Evolutionary conservation across 2,113 vertebrate species (phyloP).

Genomic region (Falco punctatus): DNA sequence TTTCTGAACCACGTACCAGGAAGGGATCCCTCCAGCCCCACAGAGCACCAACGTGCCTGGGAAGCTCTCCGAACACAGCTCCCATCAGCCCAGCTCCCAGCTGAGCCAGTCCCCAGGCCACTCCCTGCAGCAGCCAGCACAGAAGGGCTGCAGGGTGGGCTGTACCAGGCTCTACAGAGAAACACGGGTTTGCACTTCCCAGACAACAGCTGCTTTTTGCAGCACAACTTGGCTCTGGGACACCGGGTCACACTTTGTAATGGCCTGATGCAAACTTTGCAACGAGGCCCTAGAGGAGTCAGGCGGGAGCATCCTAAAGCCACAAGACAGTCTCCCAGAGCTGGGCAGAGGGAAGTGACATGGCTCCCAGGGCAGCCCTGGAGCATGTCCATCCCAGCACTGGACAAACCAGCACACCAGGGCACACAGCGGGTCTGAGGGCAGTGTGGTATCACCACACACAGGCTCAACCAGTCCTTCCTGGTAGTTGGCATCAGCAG

Average conservation of each 20-base stretch:
- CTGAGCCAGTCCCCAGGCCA: neutral
- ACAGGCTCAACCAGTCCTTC: neutral
- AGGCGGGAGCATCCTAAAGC: neutral
- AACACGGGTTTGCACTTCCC: fast-evolving
- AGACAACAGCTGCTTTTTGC: neutral
- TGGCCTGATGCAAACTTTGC: neutral
- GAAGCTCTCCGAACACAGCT: neutral
- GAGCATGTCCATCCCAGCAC: neutral
- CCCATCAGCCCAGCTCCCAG: neutral
- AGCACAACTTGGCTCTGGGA: neutral
- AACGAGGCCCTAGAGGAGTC: too few species aligned
- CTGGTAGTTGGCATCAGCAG: neutral
- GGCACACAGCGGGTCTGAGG: too few species aligned
- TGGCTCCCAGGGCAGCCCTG: neutral
- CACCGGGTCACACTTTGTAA: neutral
- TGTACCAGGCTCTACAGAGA: too few species aligned
- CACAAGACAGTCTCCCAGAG: neutral
- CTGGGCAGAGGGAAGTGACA: neutral
- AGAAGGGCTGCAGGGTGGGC: neutral
- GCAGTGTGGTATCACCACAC: neutral
- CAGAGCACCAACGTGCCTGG: fast-evolving
- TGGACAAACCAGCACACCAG: neutral
- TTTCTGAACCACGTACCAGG: neutral
- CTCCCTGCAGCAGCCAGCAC: too few species aligned
- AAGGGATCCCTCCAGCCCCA: neutral